These are phyloP conservation scores for Malacoctenus gilli DNA, from an alignment of 2,797 vertebrate genomes.

Conservation along the genomic window DNA sequence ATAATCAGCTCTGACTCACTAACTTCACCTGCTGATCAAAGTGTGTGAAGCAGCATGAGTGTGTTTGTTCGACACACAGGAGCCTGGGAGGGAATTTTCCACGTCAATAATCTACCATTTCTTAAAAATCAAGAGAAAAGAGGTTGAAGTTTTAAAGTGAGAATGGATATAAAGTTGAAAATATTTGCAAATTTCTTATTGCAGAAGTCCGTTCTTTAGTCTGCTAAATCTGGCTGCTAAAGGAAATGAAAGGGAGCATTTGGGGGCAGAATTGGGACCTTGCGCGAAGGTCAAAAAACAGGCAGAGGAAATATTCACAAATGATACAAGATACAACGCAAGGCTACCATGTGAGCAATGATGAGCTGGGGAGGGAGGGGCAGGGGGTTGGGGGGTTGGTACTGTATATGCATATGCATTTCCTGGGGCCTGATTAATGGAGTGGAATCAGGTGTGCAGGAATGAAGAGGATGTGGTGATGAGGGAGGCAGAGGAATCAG, in stretches of 20 bases:
- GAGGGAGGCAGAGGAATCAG: too few relatives aligned
- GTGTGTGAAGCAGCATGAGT: background rate
- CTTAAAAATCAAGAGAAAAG: background rate
- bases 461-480: background rate
- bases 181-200: too few relatives aligned
- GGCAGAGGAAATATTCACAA: background rate
- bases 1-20: background rate
- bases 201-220: background rate
- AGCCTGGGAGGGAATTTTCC: too few relatives aligned
- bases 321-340: too few relatives aligned
- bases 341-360: background rate
- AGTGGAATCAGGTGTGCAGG: background rate
- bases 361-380: background rate
- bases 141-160: too few relatives aligned
- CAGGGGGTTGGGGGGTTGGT: too few relatives aligned
- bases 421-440: background rate
- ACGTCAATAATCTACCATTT: too few relatives aligned
- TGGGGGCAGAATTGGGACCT: too few relatives aligned
- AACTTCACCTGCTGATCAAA: background rate
- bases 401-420: background rate
- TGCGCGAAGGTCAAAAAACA: background rate
- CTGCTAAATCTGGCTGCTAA: too few relatives aligned
- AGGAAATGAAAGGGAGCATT: too few relatives aligned
- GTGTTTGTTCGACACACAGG: background rate
- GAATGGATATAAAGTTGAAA: too few relatives aligned